These are phyloP conservation scores for Euphydryas editha DNA, from an alignment of 2,888 invertebrate genomes.

Conservation along the genomic window DNA sequence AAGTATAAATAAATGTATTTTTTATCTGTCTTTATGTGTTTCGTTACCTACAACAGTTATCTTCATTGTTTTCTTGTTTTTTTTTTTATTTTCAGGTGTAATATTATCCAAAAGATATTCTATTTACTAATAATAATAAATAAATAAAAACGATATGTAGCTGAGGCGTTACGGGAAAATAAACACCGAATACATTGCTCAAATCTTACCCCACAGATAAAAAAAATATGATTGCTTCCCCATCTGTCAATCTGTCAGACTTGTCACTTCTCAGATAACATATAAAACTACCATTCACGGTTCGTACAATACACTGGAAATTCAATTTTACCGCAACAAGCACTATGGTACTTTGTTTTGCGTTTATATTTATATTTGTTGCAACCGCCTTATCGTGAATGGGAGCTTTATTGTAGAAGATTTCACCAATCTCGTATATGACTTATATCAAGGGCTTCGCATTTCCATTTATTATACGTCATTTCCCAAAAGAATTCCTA, in stretches of 20 bases:
- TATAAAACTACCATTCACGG: background rate
- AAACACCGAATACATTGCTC: background rate
- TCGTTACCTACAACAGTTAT: too few relatives aligned
- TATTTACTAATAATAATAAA: too few relatives aligned
- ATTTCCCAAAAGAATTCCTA: conserved; percentile 12
- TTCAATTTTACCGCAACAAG: background rate
- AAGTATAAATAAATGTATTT: too few relatives aligned
- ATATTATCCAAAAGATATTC: too few relatives aligned
- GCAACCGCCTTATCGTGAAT: background rate
- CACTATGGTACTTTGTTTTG: too few relatives aligned
- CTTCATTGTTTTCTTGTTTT: too few relatives aligned
- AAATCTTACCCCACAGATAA: background rate
- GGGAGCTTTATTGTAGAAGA: background rate
- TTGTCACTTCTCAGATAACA: conserved; percentile 5
- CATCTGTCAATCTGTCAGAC: conserved; percentile 14
- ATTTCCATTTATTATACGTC: conserved; percentile 6
- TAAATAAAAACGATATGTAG: background rate
- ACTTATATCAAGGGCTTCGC: conserved; percentile 9
- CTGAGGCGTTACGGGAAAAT: background rate
- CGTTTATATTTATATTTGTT: too few relatives aligned
- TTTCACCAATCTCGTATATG: conserved; percentile 3
- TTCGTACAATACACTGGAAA: background rate
- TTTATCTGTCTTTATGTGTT: too few relatives aligned
- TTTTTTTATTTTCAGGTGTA: too few relatives aligned
- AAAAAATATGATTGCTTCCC: background rate